Base-by-base conservation (phyloP, 2,888 invertebrate genomes). In the Pristionchus exspectatus region DNA sequence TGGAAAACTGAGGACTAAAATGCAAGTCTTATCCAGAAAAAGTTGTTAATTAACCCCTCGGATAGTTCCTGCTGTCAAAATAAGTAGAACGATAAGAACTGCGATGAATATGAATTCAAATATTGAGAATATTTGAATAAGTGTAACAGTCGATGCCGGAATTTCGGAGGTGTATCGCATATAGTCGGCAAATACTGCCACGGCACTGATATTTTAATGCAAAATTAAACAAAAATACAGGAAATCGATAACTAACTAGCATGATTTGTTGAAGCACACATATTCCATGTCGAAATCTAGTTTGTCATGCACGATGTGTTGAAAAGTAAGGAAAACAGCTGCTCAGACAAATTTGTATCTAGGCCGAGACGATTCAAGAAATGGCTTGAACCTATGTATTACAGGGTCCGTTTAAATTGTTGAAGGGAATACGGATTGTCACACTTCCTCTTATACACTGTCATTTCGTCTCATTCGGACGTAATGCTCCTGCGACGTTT, bases 1-100 rank as follows among this genome's bases (percentile, higher is more conserved):
- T 81, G 81, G 27, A 81, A 81, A 54, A 27, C 50, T n/a, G 81
- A 44, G 12, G 81, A 81, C 81, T 81, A 54, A 54, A 54, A 50
- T n/a, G 44, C 12, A 9, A 1, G 14, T 24, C 18, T 69, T 27
- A 12, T n/a, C 3, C 2, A 74, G 21, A 74, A 74, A 44, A 18
- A 24, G 44, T 21, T n/a, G 12, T 74, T 81, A 50, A 12, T 7
- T 50, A 10, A 81, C 81, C 21, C 50, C 50, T 9, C 81, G 50
- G 16, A 81, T 50, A 27, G 27, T 21, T 2, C 9, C 14, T n/a
- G 33, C n/a, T 1, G 33, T 50, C 21, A 50, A 16, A 7, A 44
- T 2, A n/a, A 81, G 50, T 14, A 54, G n/a, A 44, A 50, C 10
- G 4, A 27, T n/a, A 16, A 81, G 18, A 10, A 12, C 3, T 44